Base-by-base conservation (phyloP, 2,888 invertebrate genomes). In the Volucella bombylans region DNA sequence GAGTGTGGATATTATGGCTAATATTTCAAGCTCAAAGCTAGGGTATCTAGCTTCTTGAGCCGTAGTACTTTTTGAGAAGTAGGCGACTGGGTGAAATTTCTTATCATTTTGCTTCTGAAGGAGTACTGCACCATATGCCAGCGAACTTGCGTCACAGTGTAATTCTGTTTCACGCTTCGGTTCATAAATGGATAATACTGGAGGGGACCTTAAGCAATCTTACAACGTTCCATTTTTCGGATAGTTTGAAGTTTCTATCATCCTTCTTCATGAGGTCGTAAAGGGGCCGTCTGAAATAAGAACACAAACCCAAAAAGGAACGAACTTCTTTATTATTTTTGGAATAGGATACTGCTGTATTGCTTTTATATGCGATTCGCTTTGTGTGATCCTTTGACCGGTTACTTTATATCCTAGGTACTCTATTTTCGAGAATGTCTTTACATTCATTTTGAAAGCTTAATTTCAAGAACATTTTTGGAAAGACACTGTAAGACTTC, bases 81-180 rank as follows among this genome's bases (percentile, higher is more conserved):
- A 89, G 47, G 87, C 88, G 8, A 90, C 88, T 0, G 89, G 89
- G 31, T 88, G 87, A 3, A 87, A 68, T 15, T 79, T 68, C 0
- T 67, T 59, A 62, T 87, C 87, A 12, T 87, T 86, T 39, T 62
- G 59, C 41, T 65, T 72, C 71, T 88, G 87, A 23, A 90, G 41
- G 8, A 89, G 52, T 4, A 89, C 87, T 2, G 88, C 88, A 12
- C 88, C 89, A 43, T 87, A 77, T 0, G 89, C 89, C 0, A 86
- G 6, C 2, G 79, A 45, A 61, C 87, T 88, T 0, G 89, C 89
- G 74, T 90, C 89, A 1, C 88, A 89, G 61, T 90, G 89, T 1
- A 89, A 55, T 76, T 89, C 88, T 9, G 88, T 87, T 38, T 73
- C 77, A 1, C 18, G 15, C 73, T 73, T 45, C 12, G 88, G 88